Evolutionary conservation across 2,113 vertebrate species (phyloP), one percentile per base, ranked within the genome.

Genomic region (Eudorcas thomsonii): DNA sequence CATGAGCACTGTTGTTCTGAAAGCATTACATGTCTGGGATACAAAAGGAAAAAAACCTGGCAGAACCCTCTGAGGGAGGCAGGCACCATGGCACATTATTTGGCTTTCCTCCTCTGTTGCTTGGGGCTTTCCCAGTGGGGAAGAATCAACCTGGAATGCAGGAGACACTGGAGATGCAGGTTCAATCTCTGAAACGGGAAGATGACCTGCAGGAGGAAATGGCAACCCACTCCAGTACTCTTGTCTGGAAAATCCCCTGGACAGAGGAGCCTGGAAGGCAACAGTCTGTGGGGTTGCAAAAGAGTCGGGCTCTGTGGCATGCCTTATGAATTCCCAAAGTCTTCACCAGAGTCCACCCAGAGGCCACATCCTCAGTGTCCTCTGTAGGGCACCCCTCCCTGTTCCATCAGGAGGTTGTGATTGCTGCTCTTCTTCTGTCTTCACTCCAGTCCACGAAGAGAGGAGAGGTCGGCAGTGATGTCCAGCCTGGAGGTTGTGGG

Each of bases 251-350:
- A 77, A 77, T 43, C 23, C 71, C 71, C 43, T 39, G 71, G 23
- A 77, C 71, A 43, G 71, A 77, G 71, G 23, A 77, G 36, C 36
- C 71, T 77, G 36, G 71, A 11, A 39, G 23, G 6, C 3, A 12
- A 13, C 36, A 26, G 6, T 77, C 23, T 3, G 0, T 77, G 71
- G 23, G 12, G n/a, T 71, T 0, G 0, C n/a, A 12, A 39, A 39
- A 71, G 67, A 74, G 67, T 23, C 10, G 0, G n/a, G 21, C 67
- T 39, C n/a, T 39, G 67, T 23, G 10, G n/a, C 67, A 1, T 26
- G n/a, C 19, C 26, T 77, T 64, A 17, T 84, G 48, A n/a, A 84
- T 7, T 30, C 43, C 62, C 55, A 21, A 71, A 71, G 30, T 55
- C 88, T 91, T 62, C 28, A 81, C n/a, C 11, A 74, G 39, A 30